These are phyloP conservation scores for Manis crassicaudata DNA, from an alignment of 2,797 vertebrate genomes.

Conservation along the genomic window DNA sequence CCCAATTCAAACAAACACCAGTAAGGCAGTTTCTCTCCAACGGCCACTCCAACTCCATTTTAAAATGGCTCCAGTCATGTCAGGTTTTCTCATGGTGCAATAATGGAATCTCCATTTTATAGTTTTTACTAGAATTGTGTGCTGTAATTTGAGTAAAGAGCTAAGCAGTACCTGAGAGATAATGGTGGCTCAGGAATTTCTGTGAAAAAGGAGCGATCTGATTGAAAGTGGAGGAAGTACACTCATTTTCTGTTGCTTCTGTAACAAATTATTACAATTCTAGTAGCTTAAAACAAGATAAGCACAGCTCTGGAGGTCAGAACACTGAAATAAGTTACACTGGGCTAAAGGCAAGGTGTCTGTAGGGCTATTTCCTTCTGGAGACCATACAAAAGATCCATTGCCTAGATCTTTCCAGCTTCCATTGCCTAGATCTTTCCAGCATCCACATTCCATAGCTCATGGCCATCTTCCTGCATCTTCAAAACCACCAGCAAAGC, in stretches of 20 bases:
- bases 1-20: too few relatives aligned
- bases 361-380: background rate
- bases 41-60: too few relatives aligned
- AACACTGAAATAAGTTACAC: background rate
- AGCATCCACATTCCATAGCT: background rate
- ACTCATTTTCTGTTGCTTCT: background rate
- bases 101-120: background rate
- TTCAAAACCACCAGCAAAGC: background rate
- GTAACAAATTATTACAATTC: background rate
- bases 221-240: rapidly evolving
- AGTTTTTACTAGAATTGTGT: background rate
- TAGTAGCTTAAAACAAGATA: background rate
- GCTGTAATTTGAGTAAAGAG: background rate
- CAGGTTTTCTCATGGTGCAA: too few relatives aligned
- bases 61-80: too few relatives aligned
- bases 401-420: background rate
- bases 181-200: background rate
- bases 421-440: background rate
- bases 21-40: too few relatives aligned
- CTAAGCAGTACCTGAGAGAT: background rate
- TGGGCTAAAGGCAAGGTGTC: background rate
- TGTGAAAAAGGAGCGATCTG: background rate
- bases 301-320: background rate
- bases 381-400: background rate
- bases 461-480: background rate